A percentile compares a stretch with the other conserved stretches of the same genome.
Evolutionary conservation across 1,140 invertebrate genomes (phyloP).

Genomic region (Bilobella aurantiaca): DNA sequence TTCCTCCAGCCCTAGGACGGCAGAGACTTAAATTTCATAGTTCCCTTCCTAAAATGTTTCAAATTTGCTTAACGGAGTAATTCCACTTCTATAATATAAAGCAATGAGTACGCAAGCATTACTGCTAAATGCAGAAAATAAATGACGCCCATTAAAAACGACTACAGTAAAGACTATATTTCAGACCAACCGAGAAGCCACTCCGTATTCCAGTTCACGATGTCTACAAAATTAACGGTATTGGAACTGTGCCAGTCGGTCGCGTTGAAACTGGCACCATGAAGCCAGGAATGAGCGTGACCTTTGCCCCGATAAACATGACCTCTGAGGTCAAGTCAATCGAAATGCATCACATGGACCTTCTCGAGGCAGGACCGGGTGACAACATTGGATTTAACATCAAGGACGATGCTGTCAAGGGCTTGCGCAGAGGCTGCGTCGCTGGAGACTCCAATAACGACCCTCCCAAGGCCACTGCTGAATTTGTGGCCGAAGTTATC

Average conservation of each 20-base stretch:
- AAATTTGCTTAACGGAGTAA: no score
- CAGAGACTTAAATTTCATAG: no score
- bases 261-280: conserved; percentile 94
- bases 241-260: conserved; percentile 71
- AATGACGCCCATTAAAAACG: no score
- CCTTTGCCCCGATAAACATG: conserved; percentile 83
- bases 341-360: conserved; percentile 97
- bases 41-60: no score
- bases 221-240: conserved; percentile 59
- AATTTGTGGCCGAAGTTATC: conserved; percentile 90
- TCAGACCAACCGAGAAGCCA: conserved; percentile 49
- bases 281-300: conserved; percentile 95
- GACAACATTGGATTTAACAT: conserved; percentile 99
- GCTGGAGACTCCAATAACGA: conserved; percentile 92
- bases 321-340: conserved; percentile 99
- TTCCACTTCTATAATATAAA: no score
- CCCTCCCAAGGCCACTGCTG: conserved; percentile 79
- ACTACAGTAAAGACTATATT: no score
- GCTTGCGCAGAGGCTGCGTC: conserved; percentile 89
- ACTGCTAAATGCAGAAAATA: no score
- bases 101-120: no score
- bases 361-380: conserved; percentile 84
- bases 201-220: conserved; percentile 53
- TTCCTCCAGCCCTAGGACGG: no score
- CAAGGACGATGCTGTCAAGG: conserved; percentile 97